Conservation (phyloP, 2,113 vertebrate genomes). For the Prolemur simus region DNA sequence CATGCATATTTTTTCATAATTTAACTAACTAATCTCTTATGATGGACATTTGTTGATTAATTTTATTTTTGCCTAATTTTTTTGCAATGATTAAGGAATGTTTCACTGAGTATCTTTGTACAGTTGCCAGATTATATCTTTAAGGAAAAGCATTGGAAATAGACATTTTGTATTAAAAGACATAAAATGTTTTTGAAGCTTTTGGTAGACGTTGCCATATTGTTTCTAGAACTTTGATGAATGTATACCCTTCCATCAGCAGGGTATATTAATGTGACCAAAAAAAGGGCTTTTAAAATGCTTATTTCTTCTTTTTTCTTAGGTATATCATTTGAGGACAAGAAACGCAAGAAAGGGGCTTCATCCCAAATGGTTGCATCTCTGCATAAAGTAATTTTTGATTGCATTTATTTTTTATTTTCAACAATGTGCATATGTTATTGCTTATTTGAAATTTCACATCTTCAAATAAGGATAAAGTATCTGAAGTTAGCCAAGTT, state of each 20-base stretch:
- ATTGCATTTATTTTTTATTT: conserved; percentile 27
- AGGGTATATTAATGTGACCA: neutral
- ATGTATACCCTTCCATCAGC: conserved; percentile 39
- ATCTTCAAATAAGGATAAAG: conserved; percentile 28
- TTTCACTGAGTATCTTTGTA: neutral
- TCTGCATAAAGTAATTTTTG: conserved; percentile 65
- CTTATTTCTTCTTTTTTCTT: neutral
- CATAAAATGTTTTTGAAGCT: conserved; percentile 42
- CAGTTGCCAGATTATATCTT: neutral
- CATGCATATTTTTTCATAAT: neutral
- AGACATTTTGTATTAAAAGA: conserved; percentile 41
- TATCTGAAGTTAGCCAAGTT: neutral
- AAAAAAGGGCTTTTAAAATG: neutral
- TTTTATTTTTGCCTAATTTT: conserved; percentile 38
- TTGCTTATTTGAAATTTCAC: conserved; percentile 46
- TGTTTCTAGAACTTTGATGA: conserved; percentile 5
- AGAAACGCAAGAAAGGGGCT: conserved; percentile 32
- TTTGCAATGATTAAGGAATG: neutral
- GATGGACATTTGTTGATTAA: conserved; percentile 2
- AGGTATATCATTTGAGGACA: conserved; percentile 13
- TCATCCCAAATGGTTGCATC: conserved; percentile 23
- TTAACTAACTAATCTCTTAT: neutral
- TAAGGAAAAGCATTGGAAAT: conserved; percentile 26
- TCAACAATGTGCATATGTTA: conserved; percentile 21
- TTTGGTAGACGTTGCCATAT: conserved; percentile 5